Conservation (phyloP, 2,888 invertebrate species). For the Oxyteleia sp. region DNA sequence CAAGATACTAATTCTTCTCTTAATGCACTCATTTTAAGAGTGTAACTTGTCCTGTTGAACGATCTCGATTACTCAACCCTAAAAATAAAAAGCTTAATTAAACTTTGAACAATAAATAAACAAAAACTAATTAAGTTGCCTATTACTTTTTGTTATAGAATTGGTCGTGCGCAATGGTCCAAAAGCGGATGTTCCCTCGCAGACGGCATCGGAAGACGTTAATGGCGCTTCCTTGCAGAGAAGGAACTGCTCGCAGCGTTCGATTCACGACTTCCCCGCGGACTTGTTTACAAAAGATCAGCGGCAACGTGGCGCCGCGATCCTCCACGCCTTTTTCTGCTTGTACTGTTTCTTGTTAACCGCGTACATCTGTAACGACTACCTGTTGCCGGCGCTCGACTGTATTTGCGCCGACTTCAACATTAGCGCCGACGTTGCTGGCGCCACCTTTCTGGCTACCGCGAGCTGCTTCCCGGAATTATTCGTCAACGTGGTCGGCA, state of each 20-base stretch:
- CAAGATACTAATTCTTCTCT: no score
- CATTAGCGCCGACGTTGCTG: conserved; percentile 96
- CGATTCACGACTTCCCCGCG: conserved; percentile 89
- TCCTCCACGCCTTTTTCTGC: conserved; percentile 92
- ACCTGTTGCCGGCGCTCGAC: conserved; percentile 96
- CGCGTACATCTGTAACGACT: conserved; percentile 96
- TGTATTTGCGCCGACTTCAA: conserved; percentile 94
- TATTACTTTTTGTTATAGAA: conserved; percentile 11
- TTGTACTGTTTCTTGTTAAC: conserved; percentile 95
- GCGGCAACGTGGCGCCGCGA: conserved; percentile 92
- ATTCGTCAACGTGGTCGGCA: conserved; percentile 96
- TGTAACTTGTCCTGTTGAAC: no score
- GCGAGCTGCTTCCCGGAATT: conserved; percentile 98
- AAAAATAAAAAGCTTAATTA: background rate
- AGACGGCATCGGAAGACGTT: background rate
- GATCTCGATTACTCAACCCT: no score
- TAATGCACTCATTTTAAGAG: no score
- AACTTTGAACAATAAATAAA: background rate
- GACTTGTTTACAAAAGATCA: conserved; percentile 90
- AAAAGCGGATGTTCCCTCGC: background rate
- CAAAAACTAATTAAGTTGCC: background rate
- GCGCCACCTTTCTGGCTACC: conserved; percentile 98
- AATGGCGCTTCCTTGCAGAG: background rate
- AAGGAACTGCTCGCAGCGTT: conserved; percentile 81
- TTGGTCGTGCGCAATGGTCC: background rate